phyloP scores from a whole-genome alignment of 2,797 vertebrate genomes.

The Antrozous pallidus region DNA sequence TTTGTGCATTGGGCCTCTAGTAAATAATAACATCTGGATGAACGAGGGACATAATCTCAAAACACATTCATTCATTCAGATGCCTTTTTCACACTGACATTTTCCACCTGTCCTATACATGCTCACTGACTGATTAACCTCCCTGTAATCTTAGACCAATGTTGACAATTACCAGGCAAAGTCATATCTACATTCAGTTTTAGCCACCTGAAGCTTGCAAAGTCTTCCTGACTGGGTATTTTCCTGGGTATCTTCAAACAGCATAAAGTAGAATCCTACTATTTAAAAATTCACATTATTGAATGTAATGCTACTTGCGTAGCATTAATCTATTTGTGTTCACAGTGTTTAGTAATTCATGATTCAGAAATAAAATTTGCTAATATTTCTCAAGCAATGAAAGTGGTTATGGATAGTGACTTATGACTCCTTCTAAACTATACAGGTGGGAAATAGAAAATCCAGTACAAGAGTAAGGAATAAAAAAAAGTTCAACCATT shows the following conservation, averaged over 20 bases:
- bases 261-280: background rate
- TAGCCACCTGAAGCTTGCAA: background rate
- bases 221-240: background rate
- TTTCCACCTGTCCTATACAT: background rate
- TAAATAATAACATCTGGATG: background rate
- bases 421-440: constrained; percentile 28
- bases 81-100: background rate
- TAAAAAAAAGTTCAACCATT: constrained; percentile 7
- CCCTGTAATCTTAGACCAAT: background rate
- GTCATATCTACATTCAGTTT: background rate
- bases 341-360: background rate
- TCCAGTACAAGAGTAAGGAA: background rate
- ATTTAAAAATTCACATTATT: background rate
- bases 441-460: constrained; percentile 36
- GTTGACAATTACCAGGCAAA: background rate
- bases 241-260: background rate
- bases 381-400: constrained; percentile 39
- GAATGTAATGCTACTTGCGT: background rate
- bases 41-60: background rate
- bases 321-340: background rate
- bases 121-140: background rate
- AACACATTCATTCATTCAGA: background rate
- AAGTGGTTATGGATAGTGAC: constrained; percentile 5
- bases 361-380: constrained; percentile 31
- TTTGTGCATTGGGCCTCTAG: too few relatives aligned